Evolutionary conservation across 1,140 invertebrate species (phyloP).

Genomic region (Micrasema minimum): DNA sequence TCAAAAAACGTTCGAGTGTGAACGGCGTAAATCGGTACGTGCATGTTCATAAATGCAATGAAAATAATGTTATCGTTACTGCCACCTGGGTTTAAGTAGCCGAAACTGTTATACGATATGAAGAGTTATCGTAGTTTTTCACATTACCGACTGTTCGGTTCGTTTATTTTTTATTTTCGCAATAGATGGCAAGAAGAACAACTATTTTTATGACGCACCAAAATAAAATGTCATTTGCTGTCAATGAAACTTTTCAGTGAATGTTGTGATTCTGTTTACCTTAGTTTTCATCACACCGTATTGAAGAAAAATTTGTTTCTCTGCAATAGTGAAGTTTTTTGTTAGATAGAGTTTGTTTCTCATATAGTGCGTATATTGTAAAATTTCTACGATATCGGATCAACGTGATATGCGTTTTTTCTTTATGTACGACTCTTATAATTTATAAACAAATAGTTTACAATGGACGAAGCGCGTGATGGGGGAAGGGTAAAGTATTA

Average conservation of each 20-base stretch:
- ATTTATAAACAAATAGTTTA: slow-evolving; percentile 29
- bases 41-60: too few relatives aligned
- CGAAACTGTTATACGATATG: neutral
- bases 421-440: neutral
- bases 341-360: neutral
- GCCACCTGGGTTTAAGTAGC: neutral
- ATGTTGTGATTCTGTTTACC: slow-evolving; percentile 31
- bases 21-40: too few relatives aligned
- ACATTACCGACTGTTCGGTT: neutral
- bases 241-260: slow-evolving; percentile 5
- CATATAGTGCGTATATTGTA: neutral
- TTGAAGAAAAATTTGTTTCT: neutral
- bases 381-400: neutral
- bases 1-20: too few relatives aligned
- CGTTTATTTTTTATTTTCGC: neutral
- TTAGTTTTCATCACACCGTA: neutral
- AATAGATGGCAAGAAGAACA: slow-evolving; percentile 6
- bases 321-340: neutral
- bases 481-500: slow-evolving; percentile 33
- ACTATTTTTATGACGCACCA: slow-evolving; percentile 26
- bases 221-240: slow-evolving; percentile 35
- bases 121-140: neutral
- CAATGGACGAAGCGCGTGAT: slow-evolving; percentile 39
- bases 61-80: slow-evolving; percentile 3
- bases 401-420: slow-evolving; percentile 22